These are phyloP conservation scores for Apteryx owenii DNA, from an alignment of 2,113 vertebrate genomes.

Conservation along the genomic window DNA sequence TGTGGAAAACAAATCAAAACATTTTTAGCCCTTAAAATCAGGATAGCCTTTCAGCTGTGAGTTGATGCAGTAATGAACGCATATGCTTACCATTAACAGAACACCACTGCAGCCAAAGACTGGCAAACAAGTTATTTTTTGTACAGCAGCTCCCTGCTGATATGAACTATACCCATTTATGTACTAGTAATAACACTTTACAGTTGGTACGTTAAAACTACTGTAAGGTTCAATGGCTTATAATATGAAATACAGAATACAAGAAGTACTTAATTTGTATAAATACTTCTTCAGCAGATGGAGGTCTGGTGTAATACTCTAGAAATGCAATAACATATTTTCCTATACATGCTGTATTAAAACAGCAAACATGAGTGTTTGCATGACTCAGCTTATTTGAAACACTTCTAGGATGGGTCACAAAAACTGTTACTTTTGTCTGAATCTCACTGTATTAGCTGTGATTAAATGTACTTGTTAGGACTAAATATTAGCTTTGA, in stretches of 20 bases:
- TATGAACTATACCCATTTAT: background rate
- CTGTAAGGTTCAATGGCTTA: background rate
- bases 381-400: background rate
- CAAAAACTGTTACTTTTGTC: background rate
- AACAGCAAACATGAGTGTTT: conserved; percentile 6
- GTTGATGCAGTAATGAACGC: fast-evolving
- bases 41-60: background rate
- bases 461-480: background rate
- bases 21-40: background rate
- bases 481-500: background rate
- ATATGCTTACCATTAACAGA: fast-evolving
- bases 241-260: background rate
- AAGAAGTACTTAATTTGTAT: conserved; percentile 35
- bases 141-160: background rate
- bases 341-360: background rate
- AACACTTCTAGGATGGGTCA: conserved; percentile 19
- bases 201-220: background rate
- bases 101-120: background rate
- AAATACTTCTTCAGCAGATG: background rate
- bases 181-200: background rate
- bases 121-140: background rate
- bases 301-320: background rate
- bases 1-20: background rate
- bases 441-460: background rate
- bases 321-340: background rate